Evolutionary conservation across 2,113 vertebrate species (phyloP).

Genomic region (Azemiops feae): DNA sequence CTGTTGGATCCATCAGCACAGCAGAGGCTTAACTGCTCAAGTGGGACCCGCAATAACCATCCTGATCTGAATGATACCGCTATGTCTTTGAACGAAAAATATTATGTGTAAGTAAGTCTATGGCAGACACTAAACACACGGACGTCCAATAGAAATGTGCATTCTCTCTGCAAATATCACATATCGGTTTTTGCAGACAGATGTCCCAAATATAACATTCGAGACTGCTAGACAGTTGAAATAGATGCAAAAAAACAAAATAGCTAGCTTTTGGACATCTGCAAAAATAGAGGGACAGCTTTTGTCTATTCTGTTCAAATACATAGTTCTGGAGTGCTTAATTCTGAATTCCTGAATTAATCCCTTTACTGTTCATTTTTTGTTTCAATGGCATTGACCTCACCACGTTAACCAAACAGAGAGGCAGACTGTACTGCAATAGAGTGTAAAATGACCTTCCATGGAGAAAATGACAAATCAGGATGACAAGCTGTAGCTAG

Average conservation of each 20-base stretch:
- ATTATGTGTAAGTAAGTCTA: neutral
- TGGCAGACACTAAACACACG: neutral
- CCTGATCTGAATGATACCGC: neutral
- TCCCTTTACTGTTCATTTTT: conserved; percentile 58
- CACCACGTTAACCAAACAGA: conserved; percentile 7
- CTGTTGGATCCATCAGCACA: neutral
- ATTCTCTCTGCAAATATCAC: neutral
- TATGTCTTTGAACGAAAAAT: neutral
- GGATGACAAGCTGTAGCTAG: neutral
- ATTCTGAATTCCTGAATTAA: conserved; percentile 59
- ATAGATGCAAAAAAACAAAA: conserved; percentile 7
- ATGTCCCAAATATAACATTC: neutral
- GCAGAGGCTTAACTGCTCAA: neutral
- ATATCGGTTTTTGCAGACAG: neutral
- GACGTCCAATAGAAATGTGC: neutral
- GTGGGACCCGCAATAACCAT: neutral
- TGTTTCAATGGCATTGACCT: conserved; percentile 39
- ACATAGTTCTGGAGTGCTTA: conserved; percentile 64
- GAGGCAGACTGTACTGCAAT: conserved; percentile 25
- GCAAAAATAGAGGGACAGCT: neutral
- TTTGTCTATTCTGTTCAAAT: conserved; percentile 59
- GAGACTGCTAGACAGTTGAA: conserved; percentile 1
- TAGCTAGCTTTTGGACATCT: conserved; percentile 50
- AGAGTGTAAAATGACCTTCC: neutral
- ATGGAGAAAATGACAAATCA: neutral